Evolutionary conservation across 2,888 invertebrate species (phyloP), one percentile per base, ranked within the genome.

Genomic region (Himalopsyche tibetana): DNA sequence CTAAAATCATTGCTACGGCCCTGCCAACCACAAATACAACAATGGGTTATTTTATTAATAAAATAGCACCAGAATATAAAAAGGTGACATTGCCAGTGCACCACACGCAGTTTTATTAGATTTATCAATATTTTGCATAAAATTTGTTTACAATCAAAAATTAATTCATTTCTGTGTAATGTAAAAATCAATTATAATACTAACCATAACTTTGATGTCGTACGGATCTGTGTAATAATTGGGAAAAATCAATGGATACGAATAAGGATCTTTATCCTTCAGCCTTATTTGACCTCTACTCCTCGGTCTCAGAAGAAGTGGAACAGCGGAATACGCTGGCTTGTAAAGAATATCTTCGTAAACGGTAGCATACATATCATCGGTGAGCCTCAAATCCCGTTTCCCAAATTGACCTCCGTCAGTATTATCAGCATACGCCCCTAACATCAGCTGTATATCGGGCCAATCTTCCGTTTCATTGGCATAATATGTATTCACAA

Each of bases 191-290:
- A 11, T 74, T 74, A 51, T 45, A 42, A 83, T 81, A 91, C 94
- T 92, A 94, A 97, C 96, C 93, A 97, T 91, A 84, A 95, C 91
- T 89, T 94, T 93, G 38, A 97, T 90, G 90, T 98, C 98, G 55
- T 94, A 91, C 0, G 95, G 95, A 89, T 97, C 94, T 0, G 94
- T 91, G 89, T 95, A 96, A 91, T 99, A 99, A 91, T 98, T 98
- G 0, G 99, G 96, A 91, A 96, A 96, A 87, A 99, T 97, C n/a
- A 95, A 91, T 0, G 98, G 98, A 89, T 96, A 95, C 0, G 95
- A 94, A 84, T 93, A 92, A 0, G 98, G 96, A 90, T 97, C 94
- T 0, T 92, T 92, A 82, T 96, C 95, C 89, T 93, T 94, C 1
- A 99, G 91, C 89, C 94, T 92, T 17, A 97, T 90, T 89, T 92